phyloP scores from a whole-genome alignment of 2,113 vertebrate genomes.

The Notarius quadriscutis region DNA sequence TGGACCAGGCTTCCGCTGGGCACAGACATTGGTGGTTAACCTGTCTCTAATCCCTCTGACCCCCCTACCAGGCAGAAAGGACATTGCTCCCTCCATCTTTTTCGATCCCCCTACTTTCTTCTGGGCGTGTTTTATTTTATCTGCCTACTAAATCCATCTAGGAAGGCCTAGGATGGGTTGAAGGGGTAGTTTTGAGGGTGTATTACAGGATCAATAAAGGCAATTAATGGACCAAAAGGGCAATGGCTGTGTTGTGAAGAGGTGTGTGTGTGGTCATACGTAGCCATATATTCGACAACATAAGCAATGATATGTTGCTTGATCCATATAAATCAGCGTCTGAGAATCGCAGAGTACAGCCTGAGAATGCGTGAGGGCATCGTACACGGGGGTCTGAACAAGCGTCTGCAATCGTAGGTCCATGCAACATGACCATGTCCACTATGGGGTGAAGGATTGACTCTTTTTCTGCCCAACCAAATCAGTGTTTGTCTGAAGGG shows the following conservation, averaged over 20 bases:
- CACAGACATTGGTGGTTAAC: constrained; percentile 67
- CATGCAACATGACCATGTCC: not conserved
- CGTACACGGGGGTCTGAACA: not conserved
- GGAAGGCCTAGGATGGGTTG: not conserved
- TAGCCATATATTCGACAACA: not conserved
- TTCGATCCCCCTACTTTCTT: not conserved
- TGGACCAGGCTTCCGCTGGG: constrained; percentile 58
- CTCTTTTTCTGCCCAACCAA: not conserved
- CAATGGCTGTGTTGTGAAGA: not conserved
- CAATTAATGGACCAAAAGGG: constrained; percentile 1
- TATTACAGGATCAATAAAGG: not conserved
- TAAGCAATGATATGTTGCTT: not conserved
- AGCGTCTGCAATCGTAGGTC: not conserved
- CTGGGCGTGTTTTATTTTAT: constrained; percentile 3
- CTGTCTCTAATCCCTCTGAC: constrained; percentile 62
- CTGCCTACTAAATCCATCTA: not conserved
- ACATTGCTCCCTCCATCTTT: not conserved
- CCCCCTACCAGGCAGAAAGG: constrained; percentile 14
- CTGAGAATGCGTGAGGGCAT: not conserved
- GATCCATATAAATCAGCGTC: not conserved
- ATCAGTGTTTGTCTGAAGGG: not conserved
- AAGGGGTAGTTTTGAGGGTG: not conserved
- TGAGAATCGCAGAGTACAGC: not conserved
- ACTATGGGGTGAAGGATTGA: not conserved
- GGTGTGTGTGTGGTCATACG: not conserved